Percentiles rank a stretch among this genome's conserved stretches.
Evolutionary conservation across 1,140 invertebrate species (phyloP).

Genomic region (Limonius californicus): DNA sequence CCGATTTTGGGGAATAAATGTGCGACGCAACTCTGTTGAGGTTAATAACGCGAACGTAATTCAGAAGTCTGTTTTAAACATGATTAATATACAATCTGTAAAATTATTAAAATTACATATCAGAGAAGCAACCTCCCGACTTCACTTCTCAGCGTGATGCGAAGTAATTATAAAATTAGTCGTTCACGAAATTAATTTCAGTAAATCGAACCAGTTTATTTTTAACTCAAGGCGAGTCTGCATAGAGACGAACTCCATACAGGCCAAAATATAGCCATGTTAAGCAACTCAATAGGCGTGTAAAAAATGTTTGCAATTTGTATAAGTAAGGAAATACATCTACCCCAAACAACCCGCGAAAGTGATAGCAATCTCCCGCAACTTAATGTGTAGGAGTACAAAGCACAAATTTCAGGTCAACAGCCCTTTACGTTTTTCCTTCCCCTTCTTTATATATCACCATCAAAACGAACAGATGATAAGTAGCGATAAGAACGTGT

Average conservation of each 20-base stretch:
- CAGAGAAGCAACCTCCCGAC: no score
- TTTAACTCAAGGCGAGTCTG: no score
- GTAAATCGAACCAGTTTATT: no score
- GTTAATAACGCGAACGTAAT: no score
- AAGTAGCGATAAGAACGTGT: conserved; percentile 17
- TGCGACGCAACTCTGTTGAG: no score
- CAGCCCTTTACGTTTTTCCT: conserved; percentile 10
- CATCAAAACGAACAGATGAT: conserved; percentile 7
- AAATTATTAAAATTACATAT: not conserved
- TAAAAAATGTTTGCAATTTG: not conserved
- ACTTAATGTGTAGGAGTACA: not conserved
- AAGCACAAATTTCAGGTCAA: conserved; percentile 11
- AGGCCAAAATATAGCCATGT: no score
- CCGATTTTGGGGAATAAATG: no score
- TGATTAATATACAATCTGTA: conserved; percentile 6
- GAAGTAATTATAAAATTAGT: no score
- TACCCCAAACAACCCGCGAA: not conserved
- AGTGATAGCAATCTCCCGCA: not conserved
- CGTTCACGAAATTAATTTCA: no score
- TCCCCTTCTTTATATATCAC: conserved; percentile 4
- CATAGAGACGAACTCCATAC: no score
- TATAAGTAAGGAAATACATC: not conserved
- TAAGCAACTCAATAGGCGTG: no score
- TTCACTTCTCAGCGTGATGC: no score
- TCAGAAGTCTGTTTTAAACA: not conserved